Evolutionary conservation across 2,888 invertebrate species (phyloP).

Genomic region (Penaeus monodon): DNA sequence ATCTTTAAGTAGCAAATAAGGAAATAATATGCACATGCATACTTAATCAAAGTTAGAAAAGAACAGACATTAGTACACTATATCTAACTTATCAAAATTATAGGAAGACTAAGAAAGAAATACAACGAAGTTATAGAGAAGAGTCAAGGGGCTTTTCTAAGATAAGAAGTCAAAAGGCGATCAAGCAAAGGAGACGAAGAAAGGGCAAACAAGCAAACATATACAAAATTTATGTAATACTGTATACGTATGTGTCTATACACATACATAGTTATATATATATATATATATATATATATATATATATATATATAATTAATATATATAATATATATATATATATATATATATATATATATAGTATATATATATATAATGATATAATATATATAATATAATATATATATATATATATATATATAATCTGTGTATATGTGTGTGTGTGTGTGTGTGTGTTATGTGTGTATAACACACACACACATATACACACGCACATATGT

Average conservation of each 20-base stretch:
- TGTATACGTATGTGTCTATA: neutral
- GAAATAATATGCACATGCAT: neutral
- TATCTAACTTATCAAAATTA: too few species aligned
- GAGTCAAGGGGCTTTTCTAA: too few species aligned
- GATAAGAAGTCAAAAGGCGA: neutral
- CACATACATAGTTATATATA: neutral
- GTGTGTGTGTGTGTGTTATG: too few species aligned
- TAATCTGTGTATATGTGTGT: too few species aligned
- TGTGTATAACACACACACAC: too few species aligned
- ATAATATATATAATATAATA: too few species aligned
- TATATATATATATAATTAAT: too few species aligned
- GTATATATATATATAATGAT: slow-evolving; percentile 6
- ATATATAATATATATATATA: slow-evolving; percentile 5
- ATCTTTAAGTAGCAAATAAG: neutral
- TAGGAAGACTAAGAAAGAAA: too few species aligned
- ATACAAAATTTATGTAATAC: too few species aligned
- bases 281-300: too few species aligned
- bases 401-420: slow-evolving; percentile 19
- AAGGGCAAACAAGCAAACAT: neutral
- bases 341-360: slow-evolving; percentile 21
- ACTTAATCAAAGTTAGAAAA: neutral
- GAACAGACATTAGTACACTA: neutral
- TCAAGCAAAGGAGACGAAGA: neutral
- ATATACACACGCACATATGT: slow-evolving; percentile 3
- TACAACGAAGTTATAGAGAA: too few species aligned